These are phyloP conservation scores for Tetragonula clypearis DNA, from an alignment of 1,140 invertebrate genomes.

Conservation along the genomic window DNA sequence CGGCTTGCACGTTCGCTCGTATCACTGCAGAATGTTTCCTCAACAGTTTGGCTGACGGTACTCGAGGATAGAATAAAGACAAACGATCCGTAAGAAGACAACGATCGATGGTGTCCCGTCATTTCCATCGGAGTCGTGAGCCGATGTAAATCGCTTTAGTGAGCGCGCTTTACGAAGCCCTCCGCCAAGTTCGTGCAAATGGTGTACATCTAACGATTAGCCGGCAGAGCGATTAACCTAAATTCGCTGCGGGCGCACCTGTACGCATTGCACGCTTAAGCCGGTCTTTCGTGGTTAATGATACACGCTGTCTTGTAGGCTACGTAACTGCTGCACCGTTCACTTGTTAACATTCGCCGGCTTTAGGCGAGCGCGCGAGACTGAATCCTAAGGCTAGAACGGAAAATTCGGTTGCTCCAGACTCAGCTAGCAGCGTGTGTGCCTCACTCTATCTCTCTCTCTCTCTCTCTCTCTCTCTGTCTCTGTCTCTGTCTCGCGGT, in stretches of 20 bases:
- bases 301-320: constrained; percentile 50
- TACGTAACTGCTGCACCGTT: constrained; percentile 22
- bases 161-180: constrained; percentile 56
- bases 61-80: not conserved
- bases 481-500: not conserved
- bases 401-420: constrained; percentile 23
- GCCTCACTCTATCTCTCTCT: not conserved
- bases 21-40: not conserved
- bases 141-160: not conserved
- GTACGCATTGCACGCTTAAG: constrained; percentile 66
- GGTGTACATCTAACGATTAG: constrained; percentile 68
- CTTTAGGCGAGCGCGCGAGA: not conserved
- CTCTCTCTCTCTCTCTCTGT: too few relatives aligned
- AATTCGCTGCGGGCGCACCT: constrained; percentile 71
- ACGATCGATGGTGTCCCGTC: constrained; percentile 39
- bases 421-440: not conserved
- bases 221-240: constrained; percentile 73
- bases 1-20: not conserved
- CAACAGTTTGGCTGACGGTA: too few relatives aligned
- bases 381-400: constrained; percentile 1
- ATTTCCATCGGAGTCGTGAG: not conserved
- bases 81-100: not conserved
- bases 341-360: constrained; percentile 58
- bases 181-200: constrained; percentile 52
- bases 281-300: constrained; percentile 62